phyloP scores from a whole-genome alignment of 2,888 invertebrate genomes.

The Zaprionus lineosus region DNA sequence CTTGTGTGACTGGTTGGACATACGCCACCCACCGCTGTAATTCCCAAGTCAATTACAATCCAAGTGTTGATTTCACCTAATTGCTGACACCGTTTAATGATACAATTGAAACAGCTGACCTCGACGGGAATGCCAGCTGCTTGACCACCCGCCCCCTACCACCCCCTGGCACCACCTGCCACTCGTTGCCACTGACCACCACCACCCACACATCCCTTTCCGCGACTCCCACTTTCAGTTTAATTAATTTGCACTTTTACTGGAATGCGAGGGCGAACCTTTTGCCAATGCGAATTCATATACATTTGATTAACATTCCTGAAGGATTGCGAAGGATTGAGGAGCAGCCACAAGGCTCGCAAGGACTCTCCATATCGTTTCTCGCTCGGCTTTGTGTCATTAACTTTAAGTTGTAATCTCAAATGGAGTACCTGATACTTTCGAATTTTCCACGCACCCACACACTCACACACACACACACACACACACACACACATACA shows the following conservation, averaged over 20 bases:
- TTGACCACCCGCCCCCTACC: too few species aligned
- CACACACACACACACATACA: constrained; percentile 11
- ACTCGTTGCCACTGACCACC: too few species aligned
- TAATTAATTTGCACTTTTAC: constrained; percentile 55
- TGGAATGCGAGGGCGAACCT: constrained; percentile 9
- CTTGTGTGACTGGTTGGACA: too few species aligned
- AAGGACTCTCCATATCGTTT: too few species aligned
- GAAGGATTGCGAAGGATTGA: not conserved
- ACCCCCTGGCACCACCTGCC: too few species aligned
- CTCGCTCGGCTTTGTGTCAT: constrained; percentile 66
- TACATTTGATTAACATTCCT: constrained; percentile 49
- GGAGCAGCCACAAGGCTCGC: constrained; percentile 18
- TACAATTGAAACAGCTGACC: constrained; percentile 35
- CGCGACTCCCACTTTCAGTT: not conserved
- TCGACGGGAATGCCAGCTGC: constrained; percentile 4
- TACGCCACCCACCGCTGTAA: constrained; percentile 9
- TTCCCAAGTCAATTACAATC: constrained; percentile 46
- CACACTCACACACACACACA: not conserved
- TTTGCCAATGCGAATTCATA: constrained; percentile 42
- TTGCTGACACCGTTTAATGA: constrained; percentile 60
- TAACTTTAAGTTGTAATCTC: constrained; percentile 55
- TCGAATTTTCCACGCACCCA: constrained; percentile 31
- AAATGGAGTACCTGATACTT: constrained; percentile 47
- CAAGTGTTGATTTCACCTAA: constrained; percentile 70
- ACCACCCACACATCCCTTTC: too few species aligned